Conservation (phyloP, 1,140 invertebrate species). For the Pissodes strobi region DNA sequence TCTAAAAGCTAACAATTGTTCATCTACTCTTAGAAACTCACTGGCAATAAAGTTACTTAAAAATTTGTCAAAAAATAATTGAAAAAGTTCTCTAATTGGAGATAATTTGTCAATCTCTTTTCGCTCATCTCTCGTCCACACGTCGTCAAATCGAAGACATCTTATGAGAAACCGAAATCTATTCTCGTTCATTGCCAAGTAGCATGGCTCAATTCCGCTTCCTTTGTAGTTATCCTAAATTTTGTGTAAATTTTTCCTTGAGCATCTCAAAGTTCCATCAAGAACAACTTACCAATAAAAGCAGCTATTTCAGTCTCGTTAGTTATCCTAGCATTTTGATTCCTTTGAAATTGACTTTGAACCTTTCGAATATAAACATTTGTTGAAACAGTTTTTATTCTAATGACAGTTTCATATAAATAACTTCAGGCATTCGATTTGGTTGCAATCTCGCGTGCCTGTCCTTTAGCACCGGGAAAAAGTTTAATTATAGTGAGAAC, state of each 20-base stretch:
- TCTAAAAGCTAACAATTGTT: no score
- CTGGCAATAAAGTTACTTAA: no score
- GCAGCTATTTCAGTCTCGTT: constrained; percentile 24
- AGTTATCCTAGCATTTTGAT: constrained; percentile 4
- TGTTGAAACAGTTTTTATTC: constrained; percentile 5
- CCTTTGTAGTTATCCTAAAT: constrained; percentile 44
- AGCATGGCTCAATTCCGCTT: constrained; percentile 39
- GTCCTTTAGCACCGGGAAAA: constrained; percentile 26
- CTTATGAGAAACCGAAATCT: no score
- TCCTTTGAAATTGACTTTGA: not conserved
- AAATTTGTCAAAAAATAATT: constrained; percentile 41
- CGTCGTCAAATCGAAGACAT: constrained; percentile 11
- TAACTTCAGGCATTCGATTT: constrained; percentile 8
- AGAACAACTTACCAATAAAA: constrained; percentile 19
- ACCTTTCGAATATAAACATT: constrained; percentile 17
- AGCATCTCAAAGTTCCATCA: constrained; percentile 14
- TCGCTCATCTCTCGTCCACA: constrained; percentile 17
- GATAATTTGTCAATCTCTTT: no score
- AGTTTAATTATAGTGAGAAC: constrained; percentile 14
- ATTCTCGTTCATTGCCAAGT: no score
- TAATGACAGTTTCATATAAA: constrained; percentile 15
- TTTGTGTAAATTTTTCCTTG: constrained; percentile 30
- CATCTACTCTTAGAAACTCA: not conserved
- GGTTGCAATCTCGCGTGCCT: not conserved
- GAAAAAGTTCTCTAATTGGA: constrained; percentile 52